Base-by-base conservation (phyloP, 2,888 invertebrate species). In the Cerceris rybyensis region DNA sequence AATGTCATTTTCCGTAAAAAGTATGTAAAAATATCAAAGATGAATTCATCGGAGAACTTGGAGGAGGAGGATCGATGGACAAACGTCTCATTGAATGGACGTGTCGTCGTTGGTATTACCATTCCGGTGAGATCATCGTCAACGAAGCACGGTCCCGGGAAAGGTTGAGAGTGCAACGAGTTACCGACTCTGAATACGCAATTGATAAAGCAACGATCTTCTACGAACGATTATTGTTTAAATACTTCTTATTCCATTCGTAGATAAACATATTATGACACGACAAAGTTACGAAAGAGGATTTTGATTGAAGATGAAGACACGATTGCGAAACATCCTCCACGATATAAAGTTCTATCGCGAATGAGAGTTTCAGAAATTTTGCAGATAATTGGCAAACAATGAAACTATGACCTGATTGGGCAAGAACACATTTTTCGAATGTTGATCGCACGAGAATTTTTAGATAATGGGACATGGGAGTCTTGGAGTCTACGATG, bases 201-300 rank as follows among this genome's bases (percentile, higher is more conserved):
- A 66, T n/a, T 49, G 74, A 77, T 77, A 77, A 74, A 61, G 50
- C 14, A 14, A 7, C 17, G n/a, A 7, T 43, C 14, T 77, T 75
- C 65, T 41, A 14, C 14, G 74, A 70, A 77, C 57, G 46, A 70
- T 75, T 49, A 57, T 74, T 66, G 70, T 69, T 66, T 6, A 50
- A 28, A 57, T 50, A 50, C 28, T 73, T 61, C 69, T 69, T 60
- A 55, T 61, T 74, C 52, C 60, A 65, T 55, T 17, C 46, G 16
- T 5, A 65, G 77, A 77, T 70, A 77, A 77, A 42, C 41, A 66
- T 28, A 28, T 70, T 66, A 60, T 59, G 41, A 54, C 64, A 64
- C 55, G 50, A 41, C 52, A 49, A 52, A 50, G 59, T 75, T 78
- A 60, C 67, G 75, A 75, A 68, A 78, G 75, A 75, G 75, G 70